Evolutionary conservation across 2,888 invertebrate genomes (phyloP).

Genomic region (Danaus chrysippus): DNA sequence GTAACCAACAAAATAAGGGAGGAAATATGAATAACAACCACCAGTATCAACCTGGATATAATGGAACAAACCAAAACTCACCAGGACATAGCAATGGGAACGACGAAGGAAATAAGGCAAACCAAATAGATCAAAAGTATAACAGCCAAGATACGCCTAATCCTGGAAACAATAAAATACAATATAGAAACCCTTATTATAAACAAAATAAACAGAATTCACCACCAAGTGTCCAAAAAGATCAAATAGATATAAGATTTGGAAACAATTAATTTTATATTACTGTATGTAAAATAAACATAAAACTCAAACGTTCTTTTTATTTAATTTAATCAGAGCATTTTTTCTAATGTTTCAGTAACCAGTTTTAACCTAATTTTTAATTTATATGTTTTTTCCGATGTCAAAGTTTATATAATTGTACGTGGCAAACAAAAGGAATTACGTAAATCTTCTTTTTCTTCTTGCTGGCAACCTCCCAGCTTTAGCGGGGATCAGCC

Average conservation of each 20-base stretch:
- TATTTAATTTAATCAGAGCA: conserved; percentile 1
- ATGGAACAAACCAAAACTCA: conserved; percentile 1
- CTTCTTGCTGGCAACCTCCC: no score
- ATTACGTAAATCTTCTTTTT: no score
- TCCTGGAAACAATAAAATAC: conserved; percentile 29
- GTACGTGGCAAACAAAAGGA: not conserved
- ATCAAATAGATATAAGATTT: conserved; percentile 55
- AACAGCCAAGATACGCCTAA: conserved; percentile 24
- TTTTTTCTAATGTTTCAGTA: not conserved
- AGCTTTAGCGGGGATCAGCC: no score
- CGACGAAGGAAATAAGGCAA: conserved; percentile 20
- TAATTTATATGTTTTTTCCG: not conserved
- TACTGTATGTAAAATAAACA: conserved; percentile 3
- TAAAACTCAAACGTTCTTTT: not conserved
- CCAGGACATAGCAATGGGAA: conserved; percentile 10
- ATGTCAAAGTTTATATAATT: conserved; percentile 1
- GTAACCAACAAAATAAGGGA: conserved; percentile 31
- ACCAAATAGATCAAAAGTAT: conserved; percentile 25
- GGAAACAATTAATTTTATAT: conserved; percentile 39
- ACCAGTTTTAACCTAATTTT: not conserved
- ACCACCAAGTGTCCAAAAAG: conserved; percentile 13
- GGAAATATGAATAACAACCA: conserved; percentile 32
- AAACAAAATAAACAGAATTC: conserved; percentile 23
- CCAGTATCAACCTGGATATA: conserved; percentile 16
- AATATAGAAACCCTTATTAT: conserved; percentile 19